Base-by-base conservation (phyloP, 2,797 vertebrate species). In the Sebastes cheni region DNA sequence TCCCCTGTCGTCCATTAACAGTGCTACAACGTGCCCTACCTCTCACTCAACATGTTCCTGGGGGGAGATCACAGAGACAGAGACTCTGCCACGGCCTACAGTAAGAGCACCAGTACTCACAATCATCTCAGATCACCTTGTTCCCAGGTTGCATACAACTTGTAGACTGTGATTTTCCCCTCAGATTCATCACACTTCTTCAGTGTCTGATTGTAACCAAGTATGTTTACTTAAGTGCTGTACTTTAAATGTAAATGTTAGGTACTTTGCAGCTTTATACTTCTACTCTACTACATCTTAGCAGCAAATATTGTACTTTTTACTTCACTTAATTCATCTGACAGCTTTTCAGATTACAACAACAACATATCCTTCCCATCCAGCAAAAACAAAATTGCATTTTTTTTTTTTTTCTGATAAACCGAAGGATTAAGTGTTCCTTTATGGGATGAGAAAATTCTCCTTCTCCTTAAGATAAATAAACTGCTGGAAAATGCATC, bases 11-110 rank as follows among this genome's bases (percentile, higher is more conserved):
- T 81, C 72, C 87, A 61, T 84, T 61, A 77, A 76, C 93, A 96
- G 96, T 96, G 95, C 84, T 93, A 95, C 89, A 90, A 95, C 1
- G 91, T 97, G 25, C 95, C 96, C 0, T 96, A 95, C 86, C 91
- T 95, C 25, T 95, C 95, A 1, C 93, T 97, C 72, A 96, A 91
- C 86, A 96, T 97, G 96, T 97, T 95, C 89, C 93, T 96, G 81
- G 96, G 96, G 36, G 96, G 96, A 72, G 86, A 85, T 27, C 90
- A 93, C 86, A 93, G 87, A 59, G 95, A 96, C 81, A 87, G 96
- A 73, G 96, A 97, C 92, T 96, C 96, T 1, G 95, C 96, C 84
- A 96, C 94, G 2, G 95, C 96, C 76, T 96, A 95, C 89, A 95
- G 95, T 96, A 93, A 95, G 95, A 91, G 16, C 2, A 55, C 14